Conservation (phyloP, 2,797 vertebrate genomes). For the Pogonophryne albipinna region DNA sequence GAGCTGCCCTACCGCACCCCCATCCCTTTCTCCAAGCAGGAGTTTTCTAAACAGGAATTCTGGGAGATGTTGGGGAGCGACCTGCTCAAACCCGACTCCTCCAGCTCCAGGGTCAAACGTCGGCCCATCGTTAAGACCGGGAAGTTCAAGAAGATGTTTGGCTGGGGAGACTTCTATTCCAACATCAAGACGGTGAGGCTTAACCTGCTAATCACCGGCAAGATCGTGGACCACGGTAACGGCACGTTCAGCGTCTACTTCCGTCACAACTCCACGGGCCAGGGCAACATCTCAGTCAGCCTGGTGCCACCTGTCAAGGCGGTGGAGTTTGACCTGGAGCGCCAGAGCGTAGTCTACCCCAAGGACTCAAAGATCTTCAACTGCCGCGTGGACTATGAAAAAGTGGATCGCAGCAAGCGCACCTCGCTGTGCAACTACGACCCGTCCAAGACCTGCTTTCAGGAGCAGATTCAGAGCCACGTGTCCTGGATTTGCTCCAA, state of each 20-base stretch:
- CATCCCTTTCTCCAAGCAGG: slow-evolving; percentile 85
- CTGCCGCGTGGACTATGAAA: slow-evolving; percentile 97
- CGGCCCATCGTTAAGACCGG: slow-evolving; percentile 89
- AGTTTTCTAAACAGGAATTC: slow-evolving; percentile 90
- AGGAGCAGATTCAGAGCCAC: slow-evolving; percentile 95
- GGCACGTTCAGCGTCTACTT: slow-evolving; percentile 98
- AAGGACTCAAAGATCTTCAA: slow-evolving; percentile 99
- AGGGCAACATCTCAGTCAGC: slow-evolving; percentile 97
- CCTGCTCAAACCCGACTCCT: slow-evolving; percentile 81
- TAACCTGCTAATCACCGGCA: slow-evolving; percentile 97
- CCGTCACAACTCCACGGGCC: slow-evolving; percentile 96
- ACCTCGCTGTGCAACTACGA: slow-evolving; percentile 96
- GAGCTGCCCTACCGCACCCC: slow-evolving; percentile 90
- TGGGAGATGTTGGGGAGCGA: slow-evolving; percentile 92
- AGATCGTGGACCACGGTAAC: slow-evolving; percentile 98
- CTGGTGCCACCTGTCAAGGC: slow-evolving; percentile 95
- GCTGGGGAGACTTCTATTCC: slow-evolving; percentile 99
- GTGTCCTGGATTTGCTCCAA: slow-evolving; percentile 98
- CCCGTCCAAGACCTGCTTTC: slow-evolving; percentile 95
- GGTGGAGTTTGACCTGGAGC: slow-evolving; percentile 95
- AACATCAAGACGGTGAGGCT: slow-evolving; percentile 98
- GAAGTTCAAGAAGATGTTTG: slow-evolving; percentile 96
- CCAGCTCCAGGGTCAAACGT: slow-evolving; percentile 84
- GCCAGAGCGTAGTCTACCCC: slow-evolving; percentile 96
- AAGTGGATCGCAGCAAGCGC: slow-evolving; percentile 94